Conservation (phyloP, 2,113 vertebrate genomes). For the Platycercus adscitus region DNA sequence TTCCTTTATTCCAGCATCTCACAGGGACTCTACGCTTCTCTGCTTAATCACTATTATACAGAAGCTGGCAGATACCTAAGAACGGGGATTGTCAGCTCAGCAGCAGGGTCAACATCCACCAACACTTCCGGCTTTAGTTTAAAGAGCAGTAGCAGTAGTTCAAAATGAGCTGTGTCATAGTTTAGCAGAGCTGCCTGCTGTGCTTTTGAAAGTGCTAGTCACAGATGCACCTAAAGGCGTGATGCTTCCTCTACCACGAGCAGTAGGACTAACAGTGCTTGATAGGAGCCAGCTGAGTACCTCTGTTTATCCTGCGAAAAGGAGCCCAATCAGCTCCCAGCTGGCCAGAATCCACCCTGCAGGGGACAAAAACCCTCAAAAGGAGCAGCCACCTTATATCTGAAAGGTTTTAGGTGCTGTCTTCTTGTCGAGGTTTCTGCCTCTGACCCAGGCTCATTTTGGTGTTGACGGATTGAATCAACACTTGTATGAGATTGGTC, state of each 20-base stretch:
- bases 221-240: not conserved
- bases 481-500: fast-evolving
- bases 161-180: not conserved
- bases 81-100: not conserved
- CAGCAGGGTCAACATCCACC: not conserved
- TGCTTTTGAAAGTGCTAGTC: not conserved
- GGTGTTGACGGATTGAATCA: too few relatives aligned
- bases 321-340: not conserved
- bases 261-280: not conserved
- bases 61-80: not conserved
- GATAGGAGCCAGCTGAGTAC: not conserved
- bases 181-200: not conserved
- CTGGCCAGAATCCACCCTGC: not conserved
- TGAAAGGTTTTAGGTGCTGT: not conserved
- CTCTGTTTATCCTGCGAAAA: too few relatives aligned
- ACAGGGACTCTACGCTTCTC: not conserved
- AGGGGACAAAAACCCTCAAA: not conserved
- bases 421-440: too few relatives aligned
- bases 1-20: not conserved
- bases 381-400: fast-evolving
- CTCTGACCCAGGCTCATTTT: fast-evolving
- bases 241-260: not conserved
- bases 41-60: not conserved
- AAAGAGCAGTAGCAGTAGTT: not conserved
- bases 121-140: not conserved